Conservation (phyloP, 2,888 invertebrate genomes). For the Cactoblastis cactorum region DNA sequence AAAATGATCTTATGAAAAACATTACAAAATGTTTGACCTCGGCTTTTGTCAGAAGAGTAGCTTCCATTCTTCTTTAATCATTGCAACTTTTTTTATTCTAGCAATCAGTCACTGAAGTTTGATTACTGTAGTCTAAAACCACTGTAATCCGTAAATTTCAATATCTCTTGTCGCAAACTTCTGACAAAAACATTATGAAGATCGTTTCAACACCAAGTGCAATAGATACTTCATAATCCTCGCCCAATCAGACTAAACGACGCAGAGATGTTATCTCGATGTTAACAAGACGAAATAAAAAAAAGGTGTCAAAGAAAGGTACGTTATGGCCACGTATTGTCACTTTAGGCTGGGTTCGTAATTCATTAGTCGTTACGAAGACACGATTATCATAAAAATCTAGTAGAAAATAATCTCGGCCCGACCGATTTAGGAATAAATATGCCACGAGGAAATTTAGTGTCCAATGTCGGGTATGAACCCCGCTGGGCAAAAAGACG, state of each 20-base stretch:
- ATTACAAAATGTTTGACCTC: too few relatives aligned
- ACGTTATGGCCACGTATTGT: constrained; percentile 35
- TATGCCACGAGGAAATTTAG: constrained; percentile 73
- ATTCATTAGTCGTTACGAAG: constrained; percentile 68
- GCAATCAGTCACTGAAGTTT: too few relatives aligned
- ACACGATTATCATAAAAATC: constrained; percentile 69
- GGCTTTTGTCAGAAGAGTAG: too few relatives aligned
- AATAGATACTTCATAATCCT: constrained; percentile 5
- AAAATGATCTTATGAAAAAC: too few relatives aligned
- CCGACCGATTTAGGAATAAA: constrained; percentile 56
- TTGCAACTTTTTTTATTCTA: too few relatives aligned
- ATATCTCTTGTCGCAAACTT: not conserved
- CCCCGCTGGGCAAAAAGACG: constrained; percentile 64
- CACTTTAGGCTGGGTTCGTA: constrained; percentile 48
- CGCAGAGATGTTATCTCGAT: constrained; percentile 33
- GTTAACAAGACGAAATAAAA: constrained; percentile 19
- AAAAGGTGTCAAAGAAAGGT: constrained; percentile 31
- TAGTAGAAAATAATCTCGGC: constrained; percentile 71
- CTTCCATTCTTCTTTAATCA: too few relatives aligned
- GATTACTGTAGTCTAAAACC: too few relatives aligned
- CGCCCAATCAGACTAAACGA: constrained; percentile 18
- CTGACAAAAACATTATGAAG: not conserved
- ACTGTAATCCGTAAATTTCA: too few relatives aligned
- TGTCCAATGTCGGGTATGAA: constrained; percentile 44
- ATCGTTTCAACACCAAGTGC: not conserved